phyloP scores from a whole-genome alignment of 2,888 invertebrate species.

The Hypena proboscidalis region DNA sequence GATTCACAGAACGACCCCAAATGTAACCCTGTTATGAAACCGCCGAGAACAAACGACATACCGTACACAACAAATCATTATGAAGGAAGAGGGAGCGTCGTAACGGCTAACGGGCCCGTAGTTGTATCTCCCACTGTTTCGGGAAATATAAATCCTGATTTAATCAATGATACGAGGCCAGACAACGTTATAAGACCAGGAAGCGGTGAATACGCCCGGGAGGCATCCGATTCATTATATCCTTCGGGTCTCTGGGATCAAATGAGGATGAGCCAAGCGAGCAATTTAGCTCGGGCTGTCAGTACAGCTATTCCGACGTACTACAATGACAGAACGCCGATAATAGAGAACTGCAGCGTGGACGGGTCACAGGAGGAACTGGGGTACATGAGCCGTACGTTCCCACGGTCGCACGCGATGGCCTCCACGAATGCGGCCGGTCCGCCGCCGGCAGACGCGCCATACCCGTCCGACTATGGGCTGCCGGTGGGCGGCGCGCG shows the following conservation, averaged over 20 bases:
- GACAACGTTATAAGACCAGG: constrained; percentile 86
- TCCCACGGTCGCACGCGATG: constrained; percentile 82
- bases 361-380: constrained; percentile 86
- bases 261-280: constrained; percentile 78
- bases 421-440: constrained; percentile 81
- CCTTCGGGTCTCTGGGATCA: constrained; percentile 93
- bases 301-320: constrained; percentile 85
- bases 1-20: constrained; percentile 69
- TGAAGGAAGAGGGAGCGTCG: constrained; percentile 88
- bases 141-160: constrained; percentile 92
- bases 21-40: constrained; percentile 90
- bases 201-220: constrained; percentile 92
- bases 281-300: constrained; percentile 85
- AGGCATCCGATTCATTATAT: constrained; percentile 90
- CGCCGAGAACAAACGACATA: constrained; percentile 88
- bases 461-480: constrained; percentile 92
- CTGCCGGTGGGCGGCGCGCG: constrained; percentile 89
- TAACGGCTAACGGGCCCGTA: constrained; percentile 87
- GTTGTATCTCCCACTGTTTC: constrained; percentile 91
- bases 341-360: constrained; percentile 87
- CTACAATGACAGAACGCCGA: constrained; percentile 91
- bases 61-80: constrained; percentile 89
- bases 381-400: constrained; percentile 86
- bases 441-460: constrained; percentile 61
- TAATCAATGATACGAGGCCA: constrained; percentile 93